These are phyloP conservation scores for Engraulis encrasicolus DNA, from an alignment of 2,113 vertebrate species.

Conservation along the genomic window DNA sequence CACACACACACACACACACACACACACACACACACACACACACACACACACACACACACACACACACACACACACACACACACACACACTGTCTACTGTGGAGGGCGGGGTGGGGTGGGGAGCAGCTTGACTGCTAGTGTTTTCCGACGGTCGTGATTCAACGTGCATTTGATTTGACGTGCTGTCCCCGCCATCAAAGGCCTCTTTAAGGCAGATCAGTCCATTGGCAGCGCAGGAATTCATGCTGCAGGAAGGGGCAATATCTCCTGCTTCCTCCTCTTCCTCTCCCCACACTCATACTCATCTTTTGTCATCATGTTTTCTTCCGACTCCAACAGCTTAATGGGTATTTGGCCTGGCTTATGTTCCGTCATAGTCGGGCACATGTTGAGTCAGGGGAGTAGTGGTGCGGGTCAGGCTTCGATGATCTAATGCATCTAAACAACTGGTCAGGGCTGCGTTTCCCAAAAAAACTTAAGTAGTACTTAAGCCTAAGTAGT, in stretches of 20 bases:
- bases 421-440: neutral
- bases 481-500: too few relatives aligned
- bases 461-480: too few relatives aligned
- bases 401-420: neutral
- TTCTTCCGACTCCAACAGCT: neutral
- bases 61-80: neutral
- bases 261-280: slow-evolving; percentile 23
- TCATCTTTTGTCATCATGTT: neutral
- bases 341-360: slow-evolving; percentile 14
- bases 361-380: neutral
- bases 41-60: neutral
- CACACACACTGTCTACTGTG: slow-evolving; percentile 38
- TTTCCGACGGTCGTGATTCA: slow-evolving; percentile 40
- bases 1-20: neutral
- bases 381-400: neutral
- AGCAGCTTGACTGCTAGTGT: slow-evolving; percentile 35
- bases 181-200: slow-evolving; percentile 63
- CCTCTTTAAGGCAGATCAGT: slow-evolving; percentile 58
- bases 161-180: slow-evolving; percentile 51
- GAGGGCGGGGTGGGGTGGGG: slow-evolving; percentile 39
- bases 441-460: slow-evolving; percentile 16
- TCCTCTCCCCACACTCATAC: too few relatives aligned
- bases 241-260: slow-evolving; percentile 50
- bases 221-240: slow-evolving; percentile 65
- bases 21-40: neutral